Evolutionary conservation across 37 sponge, comb jelly and placozoan species (phyloP).

Genomic region (Spongia lamella): DNA sequence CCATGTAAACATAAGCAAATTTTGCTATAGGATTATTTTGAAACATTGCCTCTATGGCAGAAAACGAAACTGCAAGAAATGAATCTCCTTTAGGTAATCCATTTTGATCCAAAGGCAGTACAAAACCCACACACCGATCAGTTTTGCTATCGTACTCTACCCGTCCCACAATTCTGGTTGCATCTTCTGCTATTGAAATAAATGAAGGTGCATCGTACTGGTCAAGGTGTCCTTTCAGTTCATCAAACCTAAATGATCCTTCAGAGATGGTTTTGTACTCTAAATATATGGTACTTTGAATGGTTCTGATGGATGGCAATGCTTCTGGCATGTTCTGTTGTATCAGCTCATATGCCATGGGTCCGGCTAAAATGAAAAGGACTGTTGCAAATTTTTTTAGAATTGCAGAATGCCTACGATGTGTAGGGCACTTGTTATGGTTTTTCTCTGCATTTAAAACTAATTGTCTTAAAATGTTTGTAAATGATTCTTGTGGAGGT

Average conservation of each 20-base stretch:
- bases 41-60: constrained; percentile 8
- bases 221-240: constrained; percentile 13
- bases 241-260: no score
- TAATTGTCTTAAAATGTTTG: no score
- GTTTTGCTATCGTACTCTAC: constrained; percentile 27
- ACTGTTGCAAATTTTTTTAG: no score
- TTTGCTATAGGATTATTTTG: constrained; percentile 2
- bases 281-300: constrained; percentile 12
- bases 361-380: constrained; percentile 22
- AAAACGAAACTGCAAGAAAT: constrained; percentile 18
- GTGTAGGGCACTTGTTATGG: no score
- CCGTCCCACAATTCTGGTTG: constrained; percentile 13
- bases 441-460: no score
- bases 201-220: neutral
- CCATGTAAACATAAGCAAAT: constrained; percentile 35
- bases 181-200: constrained; percentile 35
- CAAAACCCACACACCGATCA: constrained; percentile 24
- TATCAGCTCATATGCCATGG: constrained; percentile 18
- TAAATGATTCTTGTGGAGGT: no score
- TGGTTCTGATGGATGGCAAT: constrained; percentile 20
- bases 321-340: constrained; percentile 16
- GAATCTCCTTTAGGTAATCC: constrained; percentile 10
- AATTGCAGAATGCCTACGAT: no score
- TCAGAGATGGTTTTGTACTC: constrained; percentile 8
- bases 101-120: constrained; percentile 13